phyloP scores from a whole-genome alignment of 2,888 invertebrate species.

The Nephrotoma appendiculata region DNA sequence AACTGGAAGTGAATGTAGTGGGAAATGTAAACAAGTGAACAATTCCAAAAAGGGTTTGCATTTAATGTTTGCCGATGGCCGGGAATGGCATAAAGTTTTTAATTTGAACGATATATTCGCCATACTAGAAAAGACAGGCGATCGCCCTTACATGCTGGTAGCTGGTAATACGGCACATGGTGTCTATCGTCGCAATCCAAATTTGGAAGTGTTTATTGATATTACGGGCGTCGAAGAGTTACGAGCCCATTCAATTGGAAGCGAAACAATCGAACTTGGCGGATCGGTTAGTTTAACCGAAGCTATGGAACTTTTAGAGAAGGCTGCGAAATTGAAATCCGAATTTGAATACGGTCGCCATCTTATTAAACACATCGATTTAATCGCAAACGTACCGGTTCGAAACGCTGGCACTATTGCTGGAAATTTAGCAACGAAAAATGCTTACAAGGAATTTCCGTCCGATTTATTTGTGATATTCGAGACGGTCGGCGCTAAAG shows the following conservation, averaged over 20 bases:
- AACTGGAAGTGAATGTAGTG: constrained; percentile 16
- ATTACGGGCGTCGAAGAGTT: constrained; percentile 43
- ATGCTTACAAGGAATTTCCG: constrained; percentile 43
- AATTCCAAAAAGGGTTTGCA: constrained; percentile 11
- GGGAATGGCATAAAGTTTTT: constrained; percentile 38
- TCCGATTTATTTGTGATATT: constrained; percentile 42
- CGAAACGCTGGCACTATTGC: constrained; percentile 36
- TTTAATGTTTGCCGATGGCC: constrained; percentile 28
- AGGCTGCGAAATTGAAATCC: constrained; percentile 22
- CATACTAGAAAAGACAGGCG: constrained; percentile 31
- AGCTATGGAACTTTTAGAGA: constrained; percentile 28
- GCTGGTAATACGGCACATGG: constrained; percentile 69
- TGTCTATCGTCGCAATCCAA: constrained; percentile 27
- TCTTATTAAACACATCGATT: constrained; percentile 48
- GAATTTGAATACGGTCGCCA: constrained; percentile 43
- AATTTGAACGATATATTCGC: constrained; percentile 36
- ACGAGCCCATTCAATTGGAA: constrained; percentile 25
- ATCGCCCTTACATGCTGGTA: constrained; percentile 44
- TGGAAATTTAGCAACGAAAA: constrained; percentile 50
- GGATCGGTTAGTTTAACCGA: constrained; percentile 34
- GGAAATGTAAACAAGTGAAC: constrained; percentile 8
- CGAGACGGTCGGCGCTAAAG: constrained; percentile 27
- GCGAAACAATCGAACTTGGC: constrained; percentile 32
- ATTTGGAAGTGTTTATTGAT: constrained; percentile 43
- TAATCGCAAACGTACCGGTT: constrained; percentile 23